Evolutionary conservation across 2,113 vertebrate species (phyloP).

Genomic region (Acanthisitta chloris): DNA sequence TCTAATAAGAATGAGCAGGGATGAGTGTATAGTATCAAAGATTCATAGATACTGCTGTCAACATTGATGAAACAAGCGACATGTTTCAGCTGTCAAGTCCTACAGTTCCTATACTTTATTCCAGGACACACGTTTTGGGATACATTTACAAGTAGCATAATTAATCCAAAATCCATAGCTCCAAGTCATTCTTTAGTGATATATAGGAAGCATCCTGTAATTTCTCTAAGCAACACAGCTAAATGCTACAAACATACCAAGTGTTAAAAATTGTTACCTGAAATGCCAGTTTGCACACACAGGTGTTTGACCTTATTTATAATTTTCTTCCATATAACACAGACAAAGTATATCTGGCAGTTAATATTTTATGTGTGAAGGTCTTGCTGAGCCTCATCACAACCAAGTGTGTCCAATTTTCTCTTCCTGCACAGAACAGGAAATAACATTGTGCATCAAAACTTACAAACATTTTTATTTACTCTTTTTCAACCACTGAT

Average conservation of each 20-base stretch:
- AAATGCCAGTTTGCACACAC: not conserved
- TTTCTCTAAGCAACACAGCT: not conserved
- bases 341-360: slow-evolving; percentile 26
- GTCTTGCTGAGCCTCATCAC: not conserved
- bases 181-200: not conserved
- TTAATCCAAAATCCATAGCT: not conserved
- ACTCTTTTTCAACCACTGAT: not conserved
- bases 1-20: not conserved
- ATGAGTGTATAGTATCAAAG: not conserved
- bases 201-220: not conserved
- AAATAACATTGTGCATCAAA: not conserved
- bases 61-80: not conserved
- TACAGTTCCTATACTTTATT: not conserved
- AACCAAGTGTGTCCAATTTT: not conserved
- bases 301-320: not conserved
- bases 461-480: not conserved
- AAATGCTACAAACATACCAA: not conserved
- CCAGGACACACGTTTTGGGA: not conserved
- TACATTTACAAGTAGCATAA: not conserved
- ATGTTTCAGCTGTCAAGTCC: not conserved
- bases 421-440: not conserved
- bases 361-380: not conserved
- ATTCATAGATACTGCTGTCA: not conserved
- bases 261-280: not conserved
- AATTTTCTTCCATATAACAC: not conserved